Percentiles rank a stretch among this genome's conserved stretches.
These are phyloP conservation scores for Xiphorhynchus elegans DNA, from an alignment of 2,113 vertebrate genomes.

Conservation along the genomic window DNA sequence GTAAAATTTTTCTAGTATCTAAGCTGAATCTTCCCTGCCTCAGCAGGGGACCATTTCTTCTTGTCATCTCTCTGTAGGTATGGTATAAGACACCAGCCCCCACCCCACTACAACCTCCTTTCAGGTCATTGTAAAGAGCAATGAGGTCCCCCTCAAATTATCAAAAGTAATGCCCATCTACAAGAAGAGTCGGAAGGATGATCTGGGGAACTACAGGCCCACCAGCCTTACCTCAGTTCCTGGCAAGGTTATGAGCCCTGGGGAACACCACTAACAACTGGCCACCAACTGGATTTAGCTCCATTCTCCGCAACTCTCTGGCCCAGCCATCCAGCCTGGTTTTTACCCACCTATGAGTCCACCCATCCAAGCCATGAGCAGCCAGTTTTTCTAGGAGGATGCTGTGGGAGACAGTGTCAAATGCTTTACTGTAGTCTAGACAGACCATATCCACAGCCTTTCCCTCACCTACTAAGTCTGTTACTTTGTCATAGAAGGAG, in stretches of 20 bases:
- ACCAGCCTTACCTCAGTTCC: too few relatives aligned
- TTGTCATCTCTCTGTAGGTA: neutral
- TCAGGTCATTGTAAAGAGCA: neutral
- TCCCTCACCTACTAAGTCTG: neutral
- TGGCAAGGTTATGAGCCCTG: neutral
- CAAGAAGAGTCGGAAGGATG: too few relatives aligned
- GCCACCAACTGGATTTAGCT: neutral
- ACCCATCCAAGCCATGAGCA: neutral
- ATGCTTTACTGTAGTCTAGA: neutral
- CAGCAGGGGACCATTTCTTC: neutral
- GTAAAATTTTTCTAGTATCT: neutral
- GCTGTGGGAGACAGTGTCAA: neutral
- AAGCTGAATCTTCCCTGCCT: neutral
- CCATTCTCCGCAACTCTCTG: neutral
- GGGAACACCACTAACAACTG: neutral
- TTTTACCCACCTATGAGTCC: neutral
- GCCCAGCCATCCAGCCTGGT: neutral
- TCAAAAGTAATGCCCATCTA: too few relatives aligned
- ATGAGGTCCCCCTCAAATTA: neutral
- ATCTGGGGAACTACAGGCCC: too few relatives aligned
- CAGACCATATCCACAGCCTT: neutral
- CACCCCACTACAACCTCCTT: neutral
- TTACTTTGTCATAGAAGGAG: neutral
- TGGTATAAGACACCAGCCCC: accelerated
- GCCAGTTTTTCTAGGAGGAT: neutral